phyloP scores from a whole-genome alignment of 2,113 vertebrate species.

The Axis porcinus region DNA sequence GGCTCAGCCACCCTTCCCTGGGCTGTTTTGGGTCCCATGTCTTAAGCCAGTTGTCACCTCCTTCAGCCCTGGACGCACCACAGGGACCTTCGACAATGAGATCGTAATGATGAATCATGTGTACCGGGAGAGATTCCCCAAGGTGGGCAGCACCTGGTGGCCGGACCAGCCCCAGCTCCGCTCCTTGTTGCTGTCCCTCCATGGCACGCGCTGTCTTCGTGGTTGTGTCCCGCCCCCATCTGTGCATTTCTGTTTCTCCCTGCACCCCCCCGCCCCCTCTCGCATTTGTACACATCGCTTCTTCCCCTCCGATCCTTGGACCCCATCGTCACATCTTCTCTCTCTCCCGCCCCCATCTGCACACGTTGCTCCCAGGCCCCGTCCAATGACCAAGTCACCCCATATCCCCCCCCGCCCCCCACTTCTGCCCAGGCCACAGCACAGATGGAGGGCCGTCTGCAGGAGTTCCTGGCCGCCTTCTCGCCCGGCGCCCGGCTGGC shows the following conservation, averaged over 20 bases:
- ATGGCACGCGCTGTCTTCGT: background rate
- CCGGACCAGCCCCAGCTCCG: background rate
- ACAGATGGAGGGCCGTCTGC: constrained; percentile 96
- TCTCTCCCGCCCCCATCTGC: background rate
- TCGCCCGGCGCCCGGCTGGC: constrained; percentile 88
- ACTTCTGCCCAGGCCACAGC: constrained; percentile 88
- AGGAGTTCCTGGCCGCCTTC: constrained; percentile 88
- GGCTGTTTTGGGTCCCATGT: background rate
- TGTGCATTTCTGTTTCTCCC: background rate
- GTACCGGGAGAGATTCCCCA: constrained; percentile 97
- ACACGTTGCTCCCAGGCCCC: background rate
- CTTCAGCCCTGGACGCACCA: constrained; percentile 90
- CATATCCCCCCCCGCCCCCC: background rate
- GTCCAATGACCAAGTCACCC: background rate
- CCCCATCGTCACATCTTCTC: background rate
- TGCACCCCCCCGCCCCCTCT: background rate
- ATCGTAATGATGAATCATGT: constrained; percentile 99
- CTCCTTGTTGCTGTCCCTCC: background rate
- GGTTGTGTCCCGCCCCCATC: background rate
- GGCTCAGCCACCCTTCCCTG: background rate
- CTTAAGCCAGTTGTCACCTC: background rate
- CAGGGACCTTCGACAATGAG: constrained; percentile 92
- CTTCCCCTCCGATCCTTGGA: no score
- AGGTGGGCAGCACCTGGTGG: constrained; percentile 80
- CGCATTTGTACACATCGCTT: accelerated